Percentiles rank a stretch among this genome's conserved stretches.
These are phyloP conservation scores for human DNA, from an alignment of 2,113 vertebrate species.

Conservation along the genomic window GRCh38 chr7:94001501-94002000, in stretches of 20 bases:
- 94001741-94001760: neutral
- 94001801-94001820: neutral
- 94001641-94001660: neutral
- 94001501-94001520: neutral
- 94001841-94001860: slow-evolving; percentile 23
- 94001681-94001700: neutral
- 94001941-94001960: neutral
- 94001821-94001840: neutral
- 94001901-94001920: slow-evolving; percentile 33
- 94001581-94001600: neutral
- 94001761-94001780: neutral
- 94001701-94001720: neutral
- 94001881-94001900: neutral
- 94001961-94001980: neutral
- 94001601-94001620: neutral
- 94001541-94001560: neutral
- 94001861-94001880: slow-evolving; percentile 1
- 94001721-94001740: neutral
- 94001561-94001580: neutral
- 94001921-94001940: neutral
- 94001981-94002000: neutral
- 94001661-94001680: neutral
- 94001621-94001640: neutral
- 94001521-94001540: neutral
- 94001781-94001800: neutral